A percentile compares a stretch with the other conserved stretches of the same genome.
Evolutionary conservation across 2,797 vertebrate genomes (phyloP).

Genomic region (Fistularia tabacaria): DNA sequence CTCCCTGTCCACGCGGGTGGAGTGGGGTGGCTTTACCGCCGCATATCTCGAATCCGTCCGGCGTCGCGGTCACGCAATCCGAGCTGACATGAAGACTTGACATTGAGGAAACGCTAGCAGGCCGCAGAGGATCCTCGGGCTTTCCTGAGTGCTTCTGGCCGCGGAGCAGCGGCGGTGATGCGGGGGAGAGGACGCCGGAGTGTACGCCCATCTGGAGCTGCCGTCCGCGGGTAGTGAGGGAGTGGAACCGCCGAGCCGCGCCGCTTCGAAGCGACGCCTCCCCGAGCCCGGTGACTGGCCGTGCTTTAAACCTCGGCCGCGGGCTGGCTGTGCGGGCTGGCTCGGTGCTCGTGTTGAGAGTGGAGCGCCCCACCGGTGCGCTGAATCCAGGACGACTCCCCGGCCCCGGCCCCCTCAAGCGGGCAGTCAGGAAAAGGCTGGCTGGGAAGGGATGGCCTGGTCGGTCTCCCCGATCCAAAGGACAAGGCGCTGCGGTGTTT

Average conservation of each 20-base stretch:
- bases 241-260: background rate
- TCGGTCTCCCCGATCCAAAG: conserved; percentile 63
- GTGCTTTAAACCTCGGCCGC: too few relatives aligned
- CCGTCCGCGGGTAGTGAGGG: background rate
- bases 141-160: conserved; percentile 55
- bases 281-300: too few relatives aligned
- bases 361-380: conserved; percentile 64
- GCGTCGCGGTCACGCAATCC: background rate
- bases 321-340: conserved; percentile 25
- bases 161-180: conserved; percentile 2
- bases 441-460: conserved; percentile 76
- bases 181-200: background rate
- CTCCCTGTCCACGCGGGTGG: too few relatives aligned
- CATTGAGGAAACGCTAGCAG: conserved; percentile 56
- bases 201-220: background rate
- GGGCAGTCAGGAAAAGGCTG: conserved; percentile 76
- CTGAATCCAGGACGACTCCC: conserved; percentile 72
- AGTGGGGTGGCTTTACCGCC: too few relatives aligned
- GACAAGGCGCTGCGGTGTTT: conserved; percentile 75
- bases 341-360: conserved; percentile 31
- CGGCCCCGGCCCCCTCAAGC: conserved; percentile 75
- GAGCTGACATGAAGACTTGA: conserved; percentile 46
- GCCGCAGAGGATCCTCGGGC: conserved; percentile 54
- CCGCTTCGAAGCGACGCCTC: too few relatives aligned
- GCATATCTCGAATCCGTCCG: background rate